These are phyloP conservation scores for Lepidotrigona ventralis DNA, from an alignment of 1,140 invertebrate species.

Conservation along the genomic window DNA sequence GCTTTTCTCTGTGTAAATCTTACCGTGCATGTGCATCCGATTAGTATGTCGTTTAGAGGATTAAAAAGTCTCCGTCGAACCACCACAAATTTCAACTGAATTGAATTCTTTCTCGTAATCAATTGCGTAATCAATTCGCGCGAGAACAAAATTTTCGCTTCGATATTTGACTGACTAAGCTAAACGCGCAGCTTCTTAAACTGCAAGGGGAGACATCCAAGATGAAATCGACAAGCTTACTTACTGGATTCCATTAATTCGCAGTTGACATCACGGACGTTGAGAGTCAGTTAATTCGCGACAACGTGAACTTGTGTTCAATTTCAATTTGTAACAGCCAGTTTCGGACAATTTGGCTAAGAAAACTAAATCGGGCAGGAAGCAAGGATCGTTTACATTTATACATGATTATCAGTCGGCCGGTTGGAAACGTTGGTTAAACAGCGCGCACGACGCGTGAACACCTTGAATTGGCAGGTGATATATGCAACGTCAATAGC, in stretches of 20 bases:
- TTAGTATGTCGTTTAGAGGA: slow-evolving; percentile 2
- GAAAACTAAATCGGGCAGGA: not conserved
- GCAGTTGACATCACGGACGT: too few relatives aligned
- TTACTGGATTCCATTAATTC: not conserved
- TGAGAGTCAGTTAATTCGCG: too few relatives aligned
- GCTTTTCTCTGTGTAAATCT: not conserved
- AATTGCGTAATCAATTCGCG: not conserved
- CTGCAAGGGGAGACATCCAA: not conserved
- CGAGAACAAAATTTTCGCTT: too few relatives aligned
- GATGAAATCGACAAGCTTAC: not conserved
- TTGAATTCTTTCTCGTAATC: slow-evolving; percentile 10
- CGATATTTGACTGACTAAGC: not conserved
- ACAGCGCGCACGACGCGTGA: slow-evolving; percentile 6
- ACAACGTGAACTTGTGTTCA: not conserved
- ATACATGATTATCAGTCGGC: slow-evolving; percentile 21
- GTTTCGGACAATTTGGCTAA: too few relatives aligned
- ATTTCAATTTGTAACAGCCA: not conserved
- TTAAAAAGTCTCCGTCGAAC: not conserved
- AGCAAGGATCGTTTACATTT: not conserved
- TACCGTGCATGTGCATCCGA: not conserved
- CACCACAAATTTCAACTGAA: not conserved
- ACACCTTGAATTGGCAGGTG: slow-evolving; percentile 39
- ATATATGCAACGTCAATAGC: slow-evolving; percentile 43
- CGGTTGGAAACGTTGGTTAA: slow-evolving; percentile 18
- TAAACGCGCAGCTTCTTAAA: too few relatives aligned